phyloP scores from a whole-genome alignment of 2,888 invertebrate species.

The Mesochorus sp. region DNA sequence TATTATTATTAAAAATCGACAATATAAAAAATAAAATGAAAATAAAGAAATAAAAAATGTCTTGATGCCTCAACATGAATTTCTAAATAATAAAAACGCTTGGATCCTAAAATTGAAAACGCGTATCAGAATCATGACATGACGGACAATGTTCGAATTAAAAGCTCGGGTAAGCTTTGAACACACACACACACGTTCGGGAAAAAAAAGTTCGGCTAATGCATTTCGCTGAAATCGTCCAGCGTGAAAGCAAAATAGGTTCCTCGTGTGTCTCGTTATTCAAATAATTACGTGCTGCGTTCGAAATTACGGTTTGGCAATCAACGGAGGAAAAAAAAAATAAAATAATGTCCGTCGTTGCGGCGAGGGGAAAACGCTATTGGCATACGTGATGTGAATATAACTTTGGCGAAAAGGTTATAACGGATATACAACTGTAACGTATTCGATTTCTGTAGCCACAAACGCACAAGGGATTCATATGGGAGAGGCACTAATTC shows the following conservation, averaged over 20 bases:
- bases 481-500: constrained; percentile 19
- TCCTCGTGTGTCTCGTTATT: constrained; percentile 26
- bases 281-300: constrained; percentile 52
- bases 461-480: constrained; percentile 17
- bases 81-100: too few species aligned
- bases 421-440: constrained; percentile 33
- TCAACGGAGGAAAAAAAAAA: constrained; percentile 29
- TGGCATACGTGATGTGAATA: constrained; percentile 52
- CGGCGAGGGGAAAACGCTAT: not conserved
- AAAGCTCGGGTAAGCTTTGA: constrained; percentile 28
- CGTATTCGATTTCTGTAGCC: constrained; percentile 47
- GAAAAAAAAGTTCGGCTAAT: constrained; percentile 1
- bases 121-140: too few species aligned
- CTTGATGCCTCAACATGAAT: not conserved
- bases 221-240: constrained; percentile 27
- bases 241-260: not conserved
- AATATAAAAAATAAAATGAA: not conserved
- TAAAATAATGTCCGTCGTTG: not conserved
- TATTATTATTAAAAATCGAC: not conserved
- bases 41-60: constrained; percentile 9
- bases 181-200: not conserved
- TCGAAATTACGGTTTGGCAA: constrained; percentile 56
- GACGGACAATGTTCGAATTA: constrained; percentile 12
- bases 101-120: not conserved
- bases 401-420: constrained; percentile 19